phyloP scores from a whole-genome alignment of 2,888 invertebrate genomes.

The Eurois occulta region DNA sequence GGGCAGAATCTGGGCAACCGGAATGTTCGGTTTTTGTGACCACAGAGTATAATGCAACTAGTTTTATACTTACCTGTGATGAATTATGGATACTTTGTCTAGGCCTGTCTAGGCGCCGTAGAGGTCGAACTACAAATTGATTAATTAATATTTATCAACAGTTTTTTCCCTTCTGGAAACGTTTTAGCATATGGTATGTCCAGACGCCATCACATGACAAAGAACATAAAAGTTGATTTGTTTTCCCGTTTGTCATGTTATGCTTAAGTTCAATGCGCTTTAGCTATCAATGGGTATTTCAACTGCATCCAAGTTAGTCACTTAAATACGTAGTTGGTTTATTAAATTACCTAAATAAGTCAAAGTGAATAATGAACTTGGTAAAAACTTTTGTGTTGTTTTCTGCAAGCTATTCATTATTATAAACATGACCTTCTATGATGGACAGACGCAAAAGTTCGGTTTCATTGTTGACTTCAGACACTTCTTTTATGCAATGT shows the following conservation, averaged over 20 bases:
- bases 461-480: not conserved
- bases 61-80: constrained; percentile 19
- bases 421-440: not conserved
- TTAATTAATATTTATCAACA: constrained; percentile 28
- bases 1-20: constrained; percentile 31
- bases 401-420: not conserved
- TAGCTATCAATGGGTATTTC: constrained; percentile 36
- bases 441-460: not conserved
- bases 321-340: constrained; percentile 1
- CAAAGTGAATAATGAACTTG: not conserved
- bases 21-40: constrained; percentile 32
- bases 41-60: not conserved
- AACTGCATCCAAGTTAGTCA: constrained; percentile 23
- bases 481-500: not conserved
- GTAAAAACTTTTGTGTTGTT: not conserved
- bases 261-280: constrained; percentile 44
- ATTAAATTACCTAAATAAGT: not conserved
- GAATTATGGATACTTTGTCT: constrained; percentile 37
- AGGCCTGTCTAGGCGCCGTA: constrained; percentile 10
- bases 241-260: constrained; percentile 49
- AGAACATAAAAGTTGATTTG: not conserved
- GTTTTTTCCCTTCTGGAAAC: constrained; percentile 24
- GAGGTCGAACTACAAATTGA: constrained; percentile 23
- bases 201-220: too few relatives aligned
- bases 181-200: not conserved